A percentile compares a stretch with the other conserved stretches of the same genome.
These are phyloP conservation scores for Nansenia antarctica DNA, from an alignment of 2,113 vertebrate genomes.

Conservation along the genomic window DNA sequence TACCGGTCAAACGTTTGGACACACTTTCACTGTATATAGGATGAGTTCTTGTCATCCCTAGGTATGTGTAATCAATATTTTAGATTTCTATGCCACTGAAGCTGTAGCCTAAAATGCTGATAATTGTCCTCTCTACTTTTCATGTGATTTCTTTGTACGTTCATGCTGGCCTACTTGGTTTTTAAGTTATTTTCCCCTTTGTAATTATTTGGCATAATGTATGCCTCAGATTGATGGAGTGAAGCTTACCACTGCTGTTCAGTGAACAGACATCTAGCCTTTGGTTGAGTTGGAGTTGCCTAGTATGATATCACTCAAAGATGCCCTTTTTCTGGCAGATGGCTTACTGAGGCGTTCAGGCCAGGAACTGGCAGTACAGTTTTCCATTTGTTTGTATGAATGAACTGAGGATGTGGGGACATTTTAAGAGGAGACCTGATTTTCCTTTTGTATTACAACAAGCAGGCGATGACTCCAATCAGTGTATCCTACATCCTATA, in stretches of 20 bases:
- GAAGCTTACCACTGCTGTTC: too few species aligned
- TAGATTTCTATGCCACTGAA: too few species aligned
- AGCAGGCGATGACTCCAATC: not conserved
- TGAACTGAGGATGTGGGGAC: not conserved
- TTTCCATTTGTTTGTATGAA: not conserved
- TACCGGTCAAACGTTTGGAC: too few species aligned
- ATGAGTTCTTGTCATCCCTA: too few species aligned
- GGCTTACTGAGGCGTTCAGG: not conserved
- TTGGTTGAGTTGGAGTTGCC: not conserved
- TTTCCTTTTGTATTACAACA: not conserved
- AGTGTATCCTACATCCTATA: not conserved
- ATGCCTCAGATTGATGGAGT: not conserved
- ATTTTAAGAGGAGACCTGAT: not conserved
- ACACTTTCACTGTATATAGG: too few species aligned
- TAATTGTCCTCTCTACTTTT: not conserved
- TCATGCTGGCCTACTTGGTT: too few species aligned
- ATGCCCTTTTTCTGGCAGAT: not conserved
- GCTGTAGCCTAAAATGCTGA: too few species aligned
- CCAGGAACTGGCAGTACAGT: not conserved
- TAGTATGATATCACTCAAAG: not conserved
- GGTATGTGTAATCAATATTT: too few species aligned
- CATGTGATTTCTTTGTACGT: too few species aligned
- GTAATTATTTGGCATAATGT: not conserved
- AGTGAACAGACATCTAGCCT: too few species aligned
- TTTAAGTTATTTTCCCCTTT: not conserved